phyloP scores from a whole-genome alignment of 1,140 invertebrate genomes.

The Papilio glaucus region DNA sequence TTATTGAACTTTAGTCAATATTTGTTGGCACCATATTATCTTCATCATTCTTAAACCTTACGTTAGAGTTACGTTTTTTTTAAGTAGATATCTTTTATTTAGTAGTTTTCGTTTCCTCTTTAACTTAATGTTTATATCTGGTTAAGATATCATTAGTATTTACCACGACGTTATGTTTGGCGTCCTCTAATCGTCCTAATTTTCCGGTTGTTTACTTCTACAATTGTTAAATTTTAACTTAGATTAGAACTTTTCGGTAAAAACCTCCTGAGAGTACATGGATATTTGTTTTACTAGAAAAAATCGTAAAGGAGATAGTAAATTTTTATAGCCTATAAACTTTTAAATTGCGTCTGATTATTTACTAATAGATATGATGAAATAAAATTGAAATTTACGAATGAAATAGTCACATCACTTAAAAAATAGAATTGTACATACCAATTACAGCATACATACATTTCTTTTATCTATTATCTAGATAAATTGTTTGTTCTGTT shows the following conservation, averaged over 20 bases:
- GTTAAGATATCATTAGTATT: background rate
- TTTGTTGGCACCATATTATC: slow-evolving; percentile 35
- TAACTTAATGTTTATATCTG: background rate
- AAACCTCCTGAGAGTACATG: background rate
- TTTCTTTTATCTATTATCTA: no score
- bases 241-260: background rate
- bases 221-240: background rate
- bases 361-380: no score
- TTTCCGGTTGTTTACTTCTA: background rate
- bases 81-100: no score
- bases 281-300: background rate
- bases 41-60: slow-evolving; percentile 2
- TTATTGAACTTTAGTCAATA: slow-evolving; percentile 45
- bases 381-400: no score
- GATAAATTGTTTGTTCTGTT: background rate
- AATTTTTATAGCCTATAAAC: no score
- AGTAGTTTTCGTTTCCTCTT: background rate
- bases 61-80: slow-evolving; percentile 4
- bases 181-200: background rate
- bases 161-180: background rate
- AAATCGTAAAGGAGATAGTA: no score
- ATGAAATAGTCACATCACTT: no score
- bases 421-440: no score
- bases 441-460: no score
- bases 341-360: no score